phyloP scores from a whole-genome alignment of 2,888 invertebrate genomes.

The Drosophila kambysellisi region DNA sequence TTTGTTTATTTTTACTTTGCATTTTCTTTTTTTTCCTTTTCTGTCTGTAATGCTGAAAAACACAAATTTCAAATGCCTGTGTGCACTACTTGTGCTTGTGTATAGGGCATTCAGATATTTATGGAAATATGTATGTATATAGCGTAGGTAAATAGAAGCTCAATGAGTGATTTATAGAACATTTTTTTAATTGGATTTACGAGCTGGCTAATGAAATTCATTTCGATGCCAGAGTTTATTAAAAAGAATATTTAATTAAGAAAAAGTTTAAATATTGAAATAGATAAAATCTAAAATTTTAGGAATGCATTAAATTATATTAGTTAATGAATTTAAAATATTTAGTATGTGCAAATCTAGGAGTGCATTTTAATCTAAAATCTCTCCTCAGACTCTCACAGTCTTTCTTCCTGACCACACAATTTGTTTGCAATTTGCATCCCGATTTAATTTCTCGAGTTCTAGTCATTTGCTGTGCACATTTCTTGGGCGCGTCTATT shows the following conservation, averaged over 20 bases:
- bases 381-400: neutral
- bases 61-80: conserved; percentile 10
- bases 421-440: neutral
- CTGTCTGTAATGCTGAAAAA: neutral
- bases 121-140: conserved; percentile 23
- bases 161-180: conserved; percentile 27
- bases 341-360: neutral
- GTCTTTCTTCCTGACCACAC: neutral
- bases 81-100: neutral
- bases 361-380: neutral
- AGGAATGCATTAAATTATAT: neutral
- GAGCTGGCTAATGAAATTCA: neutral
- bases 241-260: neutral
- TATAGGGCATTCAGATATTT: conserved; percentile 37
- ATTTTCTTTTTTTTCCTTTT: conserved; percentile 4
- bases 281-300: neutral
- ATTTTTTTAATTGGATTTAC: neutral
- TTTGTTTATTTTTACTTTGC: conserved; percentile 55
- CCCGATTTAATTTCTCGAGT: neutral
- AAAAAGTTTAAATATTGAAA: neutral
- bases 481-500: conserved; percentile 3
- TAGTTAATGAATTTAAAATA: neutral
- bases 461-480: neutral
- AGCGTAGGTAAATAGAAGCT: conserved; percentile 3
- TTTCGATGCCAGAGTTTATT: neutral